Percentiles rank a stretch among this genome's conserved stretches.
Evolutionary conservation across 2,888 invertebrate species (phyloP).

Genomic region (Leucophenga montana): DNA sequence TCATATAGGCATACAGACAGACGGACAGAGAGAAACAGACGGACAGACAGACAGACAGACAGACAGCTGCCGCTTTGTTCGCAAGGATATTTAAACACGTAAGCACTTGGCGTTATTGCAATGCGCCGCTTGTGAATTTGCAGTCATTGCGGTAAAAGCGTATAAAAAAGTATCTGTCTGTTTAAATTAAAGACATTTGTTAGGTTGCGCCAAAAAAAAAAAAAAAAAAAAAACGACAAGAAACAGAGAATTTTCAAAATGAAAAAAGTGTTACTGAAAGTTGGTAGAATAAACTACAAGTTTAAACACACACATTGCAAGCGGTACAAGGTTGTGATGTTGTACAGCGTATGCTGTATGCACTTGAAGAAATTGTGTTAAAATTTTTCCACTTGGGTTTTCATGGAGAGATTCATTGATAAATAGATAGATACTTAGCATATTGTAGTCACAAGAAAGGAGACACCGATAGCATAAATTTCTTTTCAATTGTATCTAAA

Average conservation of each 20-base stretch:
- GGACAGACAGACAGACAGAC: constrained; percentile 18
- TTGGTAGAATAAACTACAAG: no score
- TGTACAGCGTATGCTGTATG: background rate
- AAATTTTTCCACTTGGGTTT: no score
- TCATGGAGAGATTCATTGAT: no score
- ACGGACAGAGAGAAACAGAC: background rate
- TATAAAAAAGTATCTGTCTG: constrained; percentile 3
- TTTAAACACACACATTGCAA: constrained; percentile 18
- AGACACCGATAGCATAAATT: no score
- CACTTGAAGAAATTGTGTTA: no score
- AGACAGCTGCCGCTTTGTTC: no score
- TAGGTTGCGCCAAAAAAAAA: constrained; percentile 12
- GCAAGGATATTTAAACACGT: background rate
- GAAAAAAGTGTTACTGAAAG: no score
- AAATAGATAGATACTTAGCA: no score
- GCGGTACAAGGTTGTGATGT: constrained; percentile 2
- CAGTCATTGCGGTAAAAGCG: constrained; percentile 24
- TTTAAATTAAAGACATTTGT: constrained; percentile 28
- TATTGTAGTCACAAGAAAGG: no score
- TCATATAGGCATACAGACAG: constrained; percentile 8
- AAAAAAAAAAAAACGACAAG: background rate
- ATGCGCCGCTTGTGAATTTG: constrained; percentile 19
- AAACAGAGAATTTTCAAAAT: background rate
- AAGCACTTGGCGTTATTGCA: constrained; percentile 14
- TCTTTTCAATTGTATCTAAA: no score